Evolutionary conservation across 2,113 vertebrate genomes (phyloP), one percentile per base, ranked within the genome.

Genomic region (Ascaphus truei): DNA sequence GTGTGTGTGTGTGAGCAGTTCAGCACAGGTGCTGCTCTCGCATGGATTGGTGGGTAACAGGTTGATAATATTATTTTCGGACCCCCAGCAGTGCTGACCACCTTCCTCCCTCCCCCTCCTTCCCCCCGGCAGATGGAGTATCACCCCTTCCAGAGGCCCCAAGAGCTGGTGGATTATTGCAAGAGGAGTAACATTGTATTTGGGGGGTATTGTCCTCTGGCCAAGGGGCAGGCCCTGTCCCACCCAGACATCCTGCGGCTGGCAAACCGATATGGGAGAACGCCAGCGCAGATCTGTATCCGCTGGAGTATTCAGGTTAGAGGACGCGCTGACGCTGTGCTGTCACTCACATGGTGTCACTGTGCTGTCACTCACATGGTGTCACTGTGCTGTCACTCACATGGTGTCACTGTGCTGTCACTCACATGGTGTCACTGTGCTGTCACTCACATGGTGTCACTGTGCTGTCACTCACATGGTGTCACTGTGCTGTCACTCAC

Each of bases 101-200:
- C n/a, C n/a, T n/a, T 62, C 47, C 33, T 64, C 50, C 50, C 51
- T 8, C 55, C 43, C 39, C 60, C 30, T 50, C 45, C 13, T 62
- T 50, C 0, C 58, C 77, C 73, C 0, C 27, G 62, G 51, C 29
- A 92, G 86, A 75, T 89, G 71, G 84, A 91, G 79, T 92, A 90
- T 57, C 85, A 94, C 74, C 88, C 89, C 67, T 93, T 91, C 74
- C 86, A 92, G 84, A 91, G 88, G 73, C 85, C 88, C 60, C 82
- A 76, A 64, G 77, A 84, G 6, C 72, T 91, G 65, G 72, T 85
- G 11, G 75, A 86, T 45, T 91, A 89, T 34, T 94, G 90, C 62
- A 78, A 20, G 57, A 81, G 72, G 36, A 80, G 85, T 78, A 78
- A 79, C 22, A 88, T 86, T 57, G 81, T 84, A 72, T 92, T 92